A percentile compares a stretch with the other conserved stretches of the same genome.
phyloP scores from a whole-genome alignment of 2,797 vertebrate genomes.

The Sebastes aleutianus region DNA sequence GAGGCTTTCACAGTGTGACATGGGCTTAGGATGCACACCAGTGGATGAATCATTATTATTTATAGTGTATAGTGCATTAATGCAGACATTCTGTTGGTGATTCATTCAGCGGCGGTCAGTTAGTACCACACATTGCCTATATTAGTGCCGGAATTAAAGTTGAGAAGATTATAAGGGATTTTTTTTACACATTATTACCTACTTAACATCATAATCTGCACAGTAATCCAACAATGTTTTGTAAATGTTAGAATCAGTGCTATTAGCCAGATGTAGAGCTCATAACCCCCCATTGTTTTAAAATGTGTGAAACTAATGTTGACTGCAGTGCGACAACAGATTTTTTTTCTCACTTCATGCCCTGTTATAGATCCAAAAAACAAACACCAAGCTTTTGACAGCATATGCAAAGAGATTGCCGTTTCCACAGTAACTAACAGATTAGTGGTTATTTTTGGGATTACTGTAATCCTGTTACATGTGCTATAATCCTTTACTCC shows the following conservation, averaged over 20 bases:
- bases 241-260: not conserved
- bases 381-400: slow-evolving; percentile 35
- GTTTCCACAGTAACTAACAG: slow-evolving; percentile 56
- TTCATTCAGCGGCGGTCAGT: slow-evolving; percentile 34
- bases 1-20: slow-evolving; percentile 28
- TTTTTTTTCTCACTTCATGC: slow-evolving; percentile 5
- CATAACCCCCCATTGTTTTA: not conserved
- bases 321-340: not conserved
- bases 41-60: slow-evolving; percentile 28
- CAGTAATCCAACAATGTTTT: slow-evolving; percentile 22
- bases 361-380: slow-evolving; percentile 21
- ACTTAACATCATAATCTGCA: slow-evolving; percentile 20
- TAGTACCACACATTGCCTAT: not conserved
- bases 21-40: slow-evolving; percentile 12
- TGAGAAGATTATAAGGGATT: slow-evolving; percentile 13
- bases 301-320: slow-evolving; percentile 19
- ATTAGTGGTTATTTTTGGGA: slow-evolving; percentile 60
- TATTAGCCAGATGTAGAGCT: not conserved
- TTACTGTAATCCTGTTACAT: slow-evolving; percentile 61
- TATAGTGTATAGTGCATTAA: not conserved
- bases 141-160: slow-evolving; percentile 20
- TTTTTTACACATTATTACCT: slow-evolving; percentile 18
- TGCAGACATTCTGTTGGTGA: slow-evolving; percentile 4
- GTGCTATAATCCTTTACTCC: slow-evolving; percentile 34
- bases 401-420: slow-evolving; percentile 19